A percentile compares a stretch with the other conserved stretches of the same genome.
Evolutionary conservation across 1,140 invertebrate genomes (phyloP).

Genomic region (Cecropterus lyciades): DNA sequence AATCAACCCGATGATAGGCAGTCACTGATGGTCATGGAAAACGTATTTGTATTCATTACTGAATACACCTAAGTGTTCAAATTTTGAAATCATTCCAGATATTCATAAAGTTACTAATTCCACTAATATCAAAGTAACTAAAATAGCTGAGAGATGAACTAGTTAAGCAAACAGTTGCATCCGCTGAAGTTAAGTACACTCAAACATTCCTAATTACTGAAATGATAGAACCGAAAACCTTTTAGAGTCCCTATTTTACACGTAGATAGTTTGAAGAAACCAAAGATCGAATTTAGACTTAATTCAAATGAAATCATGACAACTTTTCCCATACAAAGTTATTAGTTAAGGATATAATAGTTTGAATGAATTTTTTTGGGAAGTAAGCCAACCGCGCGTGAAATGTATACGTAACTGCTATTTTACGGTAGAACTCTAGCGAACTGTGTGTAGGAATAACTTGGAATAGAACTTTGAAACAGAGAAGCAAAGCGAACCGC

Average conservation of each 20-base stretch:
- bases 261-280: too few species aligned
- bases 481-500: constrained; percentile 8
- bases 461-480: constrained; percentile 16
- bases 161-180: constrained; percentile 1
- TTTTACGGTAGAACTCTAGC: constrained; percentile 10
- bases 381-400: constrained; percentile 15
- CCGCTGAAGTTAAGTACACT: neutral
- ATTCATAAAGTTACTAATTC: too few species aligned
- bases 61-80: too few species aligned
- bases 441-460: constrained; percentile 19
- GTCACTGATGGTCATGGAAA: too few species aligned
- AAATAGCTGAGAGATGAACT: neutral
- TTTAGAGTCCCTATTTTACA: neutral
- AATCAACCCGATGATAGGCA: too few species aligned
- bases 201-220: constrained; percentile 1
- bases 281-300: too few species aligned
- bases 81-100: neutral
- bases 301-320: too few species aligned
- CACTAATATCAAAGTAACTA: neutral
- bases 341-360: neutral
- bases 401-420: neutral
- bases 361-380: constrained; percentile 2
- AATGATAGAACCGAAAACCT: neutral
- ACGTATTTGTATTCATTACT: too few species aligned
- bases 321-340: too few species aligned